Evolutionary conservation across 2,113 vertebrate genomes (phyloP), one percentile per base, ranked within the genome.

Genomic region (Cyanistes caeruleus): DNA sequence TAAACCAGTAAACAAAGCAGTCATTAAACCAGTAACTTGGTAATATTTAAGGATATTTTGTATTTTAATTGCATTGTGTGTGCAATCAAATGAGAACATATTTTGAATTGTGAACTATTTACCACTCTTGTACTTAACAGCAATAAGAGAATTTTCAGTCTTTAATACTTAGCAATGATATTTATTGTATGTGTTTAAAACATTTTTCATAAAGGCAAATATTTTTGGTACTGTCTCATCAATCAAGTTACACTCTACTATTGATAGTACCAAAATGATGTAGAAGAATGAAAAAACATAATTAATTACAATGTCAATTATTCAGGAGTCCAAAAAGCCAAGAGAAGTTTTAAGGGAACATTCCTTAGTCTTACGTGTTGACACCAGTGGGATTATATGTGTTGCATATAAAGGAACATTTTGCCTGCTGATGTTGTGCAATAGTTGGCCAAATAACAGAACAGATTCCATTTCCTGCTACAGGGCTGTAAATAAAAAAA

Each of bases 381-480:
- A 81, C 48, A 84, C 56, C 93, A 67, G 68, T 74, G 76, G 73
- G 80, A 93, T 78, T 89, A 12, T 37, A 13, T 81, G 76, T 92
- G 65, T 91, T 90, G 43, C 60, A 52, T 48, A 81, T 77, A 41
- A 70, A 84, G 64, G 76, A 92, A 78, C 64, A 78, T 84, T 90
- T 81, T 91, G 68, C 60, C 64, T 77, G 52, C 64, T 5, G 10
- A 30, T 67, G 69, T 95, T 96, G 80, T 93, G 91, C 93, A 95
- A 90, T 77, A 78, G 73, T 78, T 93, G 90, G 86, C 90, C 3
- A 3, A 90, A 60, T 46, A 80, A 73, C 76, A 91, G 67, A 76
- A 83, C 6, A 9, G 64, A 87, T 90, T 89, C 80, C 30, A 62
- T 46, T 73, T 75, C 18, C 35, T 89, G 76, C 86, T 84, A 14